Conservation (phyloP, 2,888 invertebrate species). For the Chorisops tibialis region DNA sequence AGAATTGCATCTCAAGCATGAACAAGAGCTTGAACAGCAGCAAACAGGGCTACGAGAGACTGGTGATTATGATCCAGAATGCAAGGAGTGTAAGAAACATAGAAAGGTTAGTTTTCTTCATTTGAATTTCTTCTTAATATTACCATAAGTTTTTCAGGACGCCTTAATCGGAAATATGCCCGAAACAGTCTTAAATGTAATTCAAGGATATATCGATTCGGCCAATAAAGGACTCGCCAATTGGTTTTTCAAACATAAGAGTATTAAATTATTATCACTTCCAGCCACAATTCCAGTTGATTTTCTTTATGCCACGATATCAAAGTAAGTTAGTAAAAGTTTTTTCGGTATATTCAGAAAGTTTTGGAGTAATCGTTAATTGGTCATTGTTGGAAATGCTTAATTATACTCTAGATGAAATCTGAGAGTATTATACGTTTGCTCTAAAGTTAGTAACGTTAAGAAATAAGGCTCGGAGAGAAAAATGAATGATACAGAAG, state of each 20-base stretch:
- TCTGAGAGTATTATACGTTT: too few species aligned
- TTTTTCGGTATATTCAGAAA: conserved; percentile 2
- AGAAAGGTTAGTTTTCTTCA: conserved; percentile 63
- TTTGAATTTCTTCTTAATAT: conserved; percentile 17
- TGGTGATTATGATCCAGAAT: conserved; percentile 78
- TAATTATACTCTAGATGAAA: too few species aligned
- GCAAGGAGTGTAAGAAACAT: conserved; percentile 82
- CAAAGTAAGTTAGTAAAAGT: conserved; percentile 69
- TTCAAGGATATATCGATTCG: conserved; percentile 90
- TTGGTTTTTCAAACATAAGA: conserved; percentile 83
- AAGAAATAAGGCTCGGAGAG: too few species aligned
- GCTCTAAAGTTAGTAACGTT: too few species aligned
- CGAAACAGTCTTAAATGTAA: conserved; percentile 82
- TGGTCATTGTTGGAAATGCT: too few species aligned
- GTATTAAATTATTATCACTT: conserved; percentile 76
- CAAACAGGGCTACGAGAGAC: conserved; percentile 39
- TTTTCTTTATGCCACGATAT: conserved; percentile 78
- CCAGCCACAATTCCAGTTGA: conserved; percentile 88
- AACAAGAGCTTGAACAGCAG: conserved; percentile 45
- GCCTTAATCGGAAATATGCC: conserved; percentile 85
- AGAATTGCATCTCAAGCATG: background rate
- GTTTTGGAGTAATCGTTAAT: too few species aligned
- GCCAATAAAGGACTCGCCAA: conserved; percentile 88
- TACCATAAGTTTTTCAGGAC: conserved; percentile 69
- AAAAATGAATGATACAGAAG: too few species aligned